Percentiles rank a stretch among this genome's conserved stretches.
Conservation (phyloP, 92 coral and sea anemone genomes). For the Pocillopora meandrina region DNA sequence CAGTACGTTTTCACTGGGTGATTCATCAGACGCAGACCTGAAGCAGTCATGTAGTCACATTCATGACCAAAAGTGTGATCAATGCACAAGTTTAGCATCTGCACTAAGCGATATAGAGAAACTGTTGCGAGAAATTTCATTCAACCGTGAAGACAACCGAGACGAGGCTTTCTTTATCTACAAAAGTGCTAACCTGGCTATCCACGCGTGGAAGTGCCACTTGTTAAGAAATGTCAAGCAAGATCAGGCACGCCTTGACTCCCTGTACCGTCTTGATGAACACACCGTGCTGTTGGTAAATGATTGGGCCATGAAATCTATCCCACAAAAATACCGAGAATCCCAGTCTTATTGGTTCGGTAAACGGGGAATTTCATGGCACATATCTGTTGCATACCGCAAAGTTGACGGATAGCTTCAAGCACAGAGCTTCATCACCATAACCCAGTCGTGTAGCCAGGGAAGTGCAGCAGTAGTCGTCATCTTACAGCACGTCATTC, state of each 20-base stretch:
- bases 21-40: slow-evolving; percentile 15
- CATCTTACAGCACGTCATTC: slow-evolving; percentile 31
- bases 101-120: background rate
- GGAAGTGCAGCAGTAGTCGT: slow-evolving; percentile 39
- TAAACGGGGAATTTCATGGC: slow-evolving; percentile 26
- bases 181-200: slow-evolving; percentile 16
- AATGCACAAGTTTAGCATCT: background rate
- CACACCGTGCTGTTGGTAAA: slow-evolving; percentile 16
- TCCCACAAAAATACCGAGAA: slow-evolving; percentile 21
- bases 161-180: slow-evolving; percentile 34
- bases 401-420: slow-evolving; percentile 15
- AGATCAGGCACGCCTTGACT: slow-evolving; percentile 28
- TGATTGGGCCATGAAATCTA: slow-evolving; percentile 15
- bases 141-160: slow-evolving; percentile 6
- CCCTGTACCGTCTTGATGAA: slow-evolving; percentile 13
- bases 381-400: slow-evolving; percentile 39
- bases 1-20: slow-evolving; percentile 27
- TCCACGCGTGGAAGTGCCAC: slow-evolving; percentile 42
- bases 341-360: slow-evolving; percentile 35
- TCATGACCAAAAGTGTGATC: background rate
- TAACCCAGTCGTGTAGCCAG: slow-evolving; percentile 47
- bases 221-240: slow-evolving; percentile 14
- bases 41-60: slow-evolving; percentile 9
- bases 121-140: background rate
- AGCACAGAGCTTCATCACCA: slow-evolving; percentile 35